phyloP scores from a whole-genome alignment of 2,113 vertebrate genomes.

The Sorex fumeus region DNA sequence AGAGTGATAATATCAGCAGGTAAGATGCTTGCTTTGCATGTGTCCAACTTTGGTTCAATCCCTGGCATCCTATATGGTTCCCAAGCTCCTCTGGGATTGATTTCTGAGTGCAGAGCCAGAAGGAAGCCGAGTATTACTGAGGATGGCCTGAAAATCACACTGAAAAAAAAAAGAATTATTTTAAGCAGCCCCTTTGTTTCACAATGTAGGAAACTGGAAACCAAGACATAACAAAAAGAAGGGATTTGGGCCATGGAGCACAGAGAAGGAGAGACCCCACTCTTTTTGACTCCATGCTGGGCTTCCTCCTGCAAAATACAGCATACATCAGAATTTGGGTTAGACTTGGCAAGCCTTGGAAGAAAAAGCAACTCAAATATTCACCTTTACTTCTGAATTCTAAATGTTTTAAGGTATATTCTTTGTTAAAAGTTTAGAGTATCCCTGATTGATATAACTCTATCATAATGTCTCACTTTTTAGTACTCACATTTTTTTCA shows the following conservation, averaged over 20 bases:
- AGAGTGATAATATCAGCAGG: too few relatives aligned
- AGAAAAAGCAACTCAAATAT: neutral
- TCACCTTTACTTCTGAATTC: neutral
- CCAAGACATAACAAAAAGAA: neutral
- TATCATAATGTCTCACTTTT: slow-evolving; percentile 7
- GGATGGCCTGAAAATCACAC: too few relatives aligned
- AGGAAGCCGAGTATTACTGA: too few relatives aligned
- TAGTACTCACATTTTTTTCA: neutral
- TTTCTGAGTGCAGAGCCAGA: too few relatives aligned
- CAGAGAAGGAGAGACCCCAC: too few relatives aligned
- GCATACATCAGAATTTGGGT: too few relatives aligned
- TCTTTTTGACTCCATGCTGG: too few relatives aligned
- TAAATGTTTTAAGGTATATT: neutral
- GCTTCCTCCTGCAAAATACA: neutral
- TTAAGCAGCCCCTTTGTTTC: neutral
- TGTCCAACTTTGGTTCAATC: too few relatives aligned
- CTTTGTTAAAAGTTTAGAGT: neutral
- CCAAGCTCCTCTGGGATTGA: too few relatives aligned
- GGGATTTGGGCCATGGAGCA: neutral
- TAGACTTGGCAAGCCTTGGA: too few relatives aligned
- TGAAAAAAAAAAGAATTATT: neutral
- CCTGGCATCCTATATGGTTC: too few relatives aligned
- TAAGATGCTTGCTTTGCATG: too few relatives aligned
- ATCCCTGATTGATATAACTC: neutral
- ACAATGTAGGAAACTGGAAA: neutral